Evolutionary conservation across 1,140 invertebrate species (phyloP), one percentile per base, ranked within the genome.

Genomic region (Cydia strobilella): DNA sequence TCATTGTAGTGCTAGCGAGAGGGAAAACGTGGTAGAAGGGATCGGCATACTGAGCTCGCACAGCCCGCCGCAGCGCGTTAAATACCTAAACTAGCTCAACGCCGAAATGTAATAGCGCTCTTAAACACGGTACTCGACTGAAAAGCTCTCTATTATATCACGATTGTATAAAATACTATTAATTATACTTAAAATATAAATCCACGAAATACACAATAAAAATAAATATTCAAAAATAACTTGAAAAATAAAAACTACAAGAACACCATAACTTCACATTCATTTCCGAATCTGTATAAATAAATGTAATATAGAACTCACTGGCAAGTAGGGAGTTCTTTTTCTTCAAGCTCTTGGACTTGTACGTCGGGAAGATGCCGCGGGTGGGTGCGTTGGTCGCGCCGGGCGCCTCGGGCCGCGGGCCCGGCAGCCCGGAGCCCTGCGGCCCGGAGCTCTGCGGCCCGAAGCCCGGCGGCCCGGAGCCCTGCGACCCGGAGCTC

Each of bases 301-400:
- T 59, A 59, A 59, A 59, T 9, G 18, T 23, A 48, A 15, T n/a
- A n/a, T n/a, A n/a, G 10, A 75, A 94, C 94, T 94, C 86, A 96
- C 95, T 97, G 75, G 95, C 94, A 62, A 96, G 90, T 31, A 96
- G 93, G 9, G 95, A 95, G 84, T 96, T 96, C 86, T 95, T 95
- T 93, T 97, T 95, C 89, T 95, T 94, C 5, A 94, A 74, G 59
- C 89, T 92, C 74, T 90, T 84, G 1, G 87, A 89, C 82, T 93
- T 93, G 65, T 88, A 88, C 0, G 89, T 82, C 6, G 90, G 87
- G 76, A 93, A 88, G 15, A 93, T 88, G 15, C 86, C 89, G 6
- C 90, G 76, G 77, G 76, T 77, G 79, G 74, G 80, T 74, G 74
- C 27, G 76, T 77, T 20, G 78, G 62, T 71, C 74, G 23, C 54